Conservation (phyloP, 1,140 invertebrate genomes). For the Geopemphigus sp. region DNA sequence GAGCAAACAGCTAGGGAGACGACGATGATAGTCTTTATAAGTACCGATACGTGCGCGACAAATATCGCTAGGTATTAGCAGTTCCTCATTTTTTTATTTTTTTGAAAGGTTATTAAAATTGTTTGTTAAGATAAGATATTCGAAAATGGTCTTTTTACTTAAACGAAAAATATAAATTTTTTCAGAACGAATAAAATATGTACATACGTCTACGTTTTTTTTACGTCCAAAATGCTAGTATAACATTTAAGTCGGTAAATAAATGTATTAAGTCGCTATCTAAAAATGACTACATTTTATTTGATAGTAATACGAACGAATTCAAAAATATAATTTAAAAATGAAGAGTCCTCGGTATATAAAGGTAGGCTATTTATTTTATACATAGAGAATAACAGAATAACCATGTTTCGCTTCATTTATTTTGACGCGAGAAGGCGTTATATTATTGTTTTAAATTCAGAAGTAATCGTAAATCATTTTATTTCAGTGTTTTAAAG, state of each 20-base stretch:
- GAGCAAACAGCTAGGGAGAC: background rate
- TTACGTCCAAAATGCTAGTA: background rate
- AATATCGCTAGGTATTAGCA: conserved; percentile 10
- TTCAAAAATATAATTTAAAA: too few species aligned
- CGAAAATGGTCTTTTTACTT: background rate
- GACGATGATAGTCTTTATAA: conserved; percentile 13
- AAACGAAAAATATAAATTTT: background rate
- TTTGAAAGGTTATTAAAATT: background rate
- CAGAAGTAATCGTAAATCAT: background rate
- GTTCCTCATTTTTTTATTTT: background rate
- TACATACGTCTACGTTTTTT: background rate
- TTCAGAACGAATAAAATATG: background rate
- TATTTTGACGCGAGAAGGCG: background rate
- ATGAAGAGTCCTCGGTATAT: too few species aligned
- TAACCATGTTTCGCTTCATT: background rate
- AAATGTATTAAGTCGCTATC: background rate
- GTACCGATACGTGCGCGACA: conserved; percentile 10
- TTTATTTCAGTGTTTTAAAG: background rate
- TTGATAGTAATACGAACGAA: too few species aligned
- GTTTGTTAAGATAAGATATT: conserved; percentile 7
- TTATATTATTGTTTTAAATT: background rate
- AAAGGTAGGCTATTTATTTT: background rate
- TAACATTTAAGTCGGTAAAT: background rate
- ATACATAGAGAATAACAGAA: background rate
- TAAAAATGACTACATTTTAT: too few species aligned